Percentiles rank a stretch among this genome's conserved stretches.
phyloP scores from a whole-genome alignment of 2,888 invertebrate genomes.

The Steinernema carpocapsae region DNA sequence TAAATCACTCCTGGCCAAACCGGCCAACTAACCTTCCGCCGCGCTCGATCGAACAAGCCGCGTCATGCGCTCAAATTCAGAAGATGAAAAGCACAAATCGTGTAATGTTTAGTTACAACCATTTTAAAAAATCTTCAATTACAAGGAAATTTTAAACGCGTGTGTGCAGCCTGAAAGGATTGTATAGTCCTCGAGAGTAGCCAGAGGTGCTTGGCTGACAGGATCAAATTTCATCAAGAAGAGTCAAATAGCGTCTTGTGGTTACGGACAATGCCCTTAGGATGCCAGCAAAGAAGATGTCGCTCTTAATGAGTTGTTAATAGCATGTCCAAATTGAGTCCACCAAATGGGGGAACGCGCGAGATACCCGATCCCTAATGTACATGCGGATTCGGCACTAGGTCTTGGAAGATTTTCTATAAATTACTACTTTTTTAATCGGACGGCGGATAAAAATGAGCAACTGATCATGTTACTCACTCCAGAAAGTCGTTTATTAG shows the following conservation, averaged over 20 bases:
- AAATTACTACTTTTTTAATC: constrained; percentile 4
- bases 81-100: neutral
- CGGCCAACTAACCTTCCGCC: no score
- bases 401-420: neutral
- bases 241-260: constrained; percentile 34
- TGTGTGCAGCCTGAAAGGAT: constrained; percentile 32
- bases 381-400: no score
- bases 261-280: constrained; percentile 35
- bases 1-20: constrained; percentile 11
- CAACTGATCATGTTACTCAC: constrained; percentile 25
- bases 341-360: neutral
- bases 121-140: neutral
- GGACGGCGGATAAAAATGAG: neutral
- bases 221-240: constrained; percentile 34
- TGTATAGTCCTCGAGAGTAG: constrained; percentile 25
- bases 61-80: no score
- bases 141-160: constrained; percentile 34
- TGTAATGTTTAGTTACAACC: neutral
- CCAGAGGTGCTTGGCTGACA: constrained; percentile 33
- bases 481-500: constrained; percentile 27
- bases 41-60: no score
- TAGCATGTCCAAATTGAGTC: constrained; percentile 25
- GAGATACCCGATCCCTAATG: no score
- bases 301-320: constrained; percentile 32
- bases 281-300: constrained; percentile 28